Evolutionary conservation across 1,140 invertebrate species (phyloP).

Genomic region (Aphelenchoides besseyi): DNA sequence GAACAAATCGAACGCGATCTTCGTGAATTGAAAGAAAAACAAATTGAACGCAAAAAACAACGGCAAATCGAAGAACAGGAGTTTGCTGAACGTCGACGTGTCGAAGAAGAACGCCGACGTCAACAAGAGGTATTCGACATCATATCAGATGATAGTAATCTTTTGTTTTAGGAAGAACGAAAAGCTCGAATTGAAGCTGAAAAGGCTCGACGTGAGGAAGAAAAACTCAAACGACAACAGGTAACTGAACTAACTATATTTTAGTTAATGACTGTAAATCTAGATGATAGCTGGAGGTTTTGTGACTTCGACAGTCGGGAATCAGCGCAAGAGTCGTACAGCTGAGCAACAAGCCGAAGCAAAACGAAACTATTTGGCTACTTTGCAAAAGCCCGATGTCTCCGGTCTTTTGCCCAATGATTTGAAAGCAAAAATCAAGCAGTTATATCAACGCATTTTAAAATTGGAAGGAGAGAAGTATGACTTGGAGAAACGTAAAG

Average conservation of each 20-base stretch:
- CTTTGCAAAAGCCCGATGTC: constrained; percentile 33
- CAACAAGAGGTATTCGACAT: constrained; percentile 33
- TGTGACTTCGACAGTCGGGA: constrained; percentile 59
- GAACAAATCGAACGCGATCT: constrained; percentile 42
- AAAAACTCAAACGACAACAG: constrained; percentile 51
- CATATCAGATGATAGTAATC: background rate
- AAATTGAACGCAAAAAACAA: constrained; percentile 35
- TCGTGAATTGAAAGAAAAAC: constrained; percentile 40
- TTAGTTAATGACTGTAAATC: constrained; percentile 16
- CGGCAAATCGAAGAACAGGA: constrained; percentile 50
- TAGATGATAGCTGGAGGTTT: constrained; percentile 36
- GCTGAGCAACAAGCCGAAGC: constrained; percentile 14
- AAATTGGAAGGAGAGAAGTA: constrained; percentile 98
- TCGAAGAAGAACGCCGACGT: constrained; percentile 50
- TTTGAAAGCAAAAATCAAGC: constrained; percentile 81
- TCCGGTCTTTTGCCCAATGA: constrained; percentile 70
- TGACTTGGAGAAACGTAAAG: constrained; percentile 96
- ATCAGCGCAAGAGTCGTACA: background rate
- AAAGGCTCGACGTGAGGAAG: constrained; percentile 50
- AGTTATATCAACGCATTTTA: constrained; percentile 89
- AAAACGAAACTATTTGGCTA: constrained; percentile 7
- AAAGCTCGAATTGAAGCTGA: constrained; percentile 50
- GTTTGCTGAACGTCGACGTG: constrained; percentile 51
- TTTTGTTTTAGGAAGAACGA: constrained; percentile 37
- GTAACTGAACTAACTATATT: constrained; percentile 25